Evolutionary conservation across 2,113 vertebrate species (phyloP), one percentile per base, ranked within the genome.

Genomic region (Rhegmatorhina hoffmannsi): DNA sequence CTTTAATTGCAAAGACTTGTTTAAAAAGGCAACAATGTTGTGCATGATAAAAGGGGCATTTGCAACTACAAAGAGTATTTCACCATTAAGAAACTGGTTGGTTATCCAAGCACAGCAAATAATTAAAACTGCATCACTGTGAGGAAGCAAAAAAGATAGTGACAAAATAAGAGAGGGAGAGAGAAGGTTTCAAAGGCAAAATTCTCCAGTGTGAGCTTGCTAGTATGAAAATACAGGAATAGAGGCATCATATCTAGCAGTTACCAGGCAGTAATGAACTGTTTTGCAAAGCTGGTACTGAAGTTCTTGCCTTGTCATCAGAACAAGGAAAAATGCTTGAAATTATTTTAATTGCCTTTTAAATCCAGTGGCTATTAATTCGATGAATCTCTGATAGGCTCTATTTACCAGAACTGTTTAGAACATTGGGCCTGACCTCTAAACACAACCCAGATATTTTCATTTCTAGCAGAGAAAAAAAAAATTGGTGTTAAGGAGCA

Each of bases 21-120:
- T 84, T 74, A 88, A 90, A 94, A 93, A 90, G 78, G 67, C 79
- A 95, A 93, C 75, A 94, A 15, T 56, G 72, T 81, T 89, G 89
- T 63, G 76, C 86, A 96, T 78, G 89, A 93, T 77, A 94, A 95
- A 95, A 84, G 73, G 76, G 82, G 11, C 29, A 89, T 93, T 96
- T 95, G 84, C 96, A 96, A 78, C 79, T 78, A 78, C 93, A 93
- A 88, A 52, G 88, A 86, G 60, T 84, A 78, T 90, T 93, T 96
- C 85, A 85, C 96, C 87, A 91, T 76, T 83, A 77, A 94, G 84
- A 87, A 92, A 79, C 34, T 36, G 24, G 15, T 74, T 80, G 79
- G 59, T 60, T 86, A 78, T 81, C 87, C 87, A 88, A 34, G 34
- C 70, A 73, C 59, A 77, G 72, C 50, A 85, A 92, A 91, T 87